Base-by-base conservation (phyloP, 1,140 invertebrate genomes). In the Colletes latitarsis region DNA sequence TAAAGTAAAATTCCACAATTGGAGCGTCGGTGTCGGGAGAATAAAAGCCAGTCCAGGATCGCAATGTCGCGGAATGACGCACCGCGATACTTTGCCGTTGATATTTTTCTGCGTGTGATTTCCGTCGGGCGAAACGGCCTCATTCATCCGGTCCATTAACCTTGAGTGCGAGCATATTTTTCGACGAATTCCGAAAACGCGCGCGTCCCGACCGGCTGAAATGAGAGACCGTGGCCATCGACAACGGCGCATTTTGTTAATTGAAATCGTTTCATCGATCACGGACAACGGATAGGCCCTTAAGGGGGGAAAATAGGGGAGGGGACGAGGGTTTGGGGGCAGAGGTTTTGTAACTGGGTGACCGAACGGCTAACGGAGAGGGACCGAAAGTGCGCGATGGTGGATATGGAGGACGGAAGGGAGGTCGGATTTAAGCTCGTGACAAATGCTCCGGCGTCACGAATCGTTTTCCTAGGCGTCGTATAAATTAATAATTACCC, bases 401-500 rank as follows among this genome's bases (percentile, higher is more conserved):
- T 17, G n/a, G 46, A 39, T 15, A 19, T 1, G 14, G 58, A 17
- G n/a, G 39, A 19, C 9, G 43, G 39, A 0, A 41, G 21, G 67
- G 60, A 57, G 43, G 21, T 62, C 55, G 67, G 78, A 58, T 79
- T 86, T 79, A 77, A 82, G 69, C 85, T 75, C 60, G 73, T 89
- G 86, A 89, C 88, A 88, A 90, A 89, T 86, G 86, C 82, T 64
- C 88, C 82, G 80, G 77, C 72, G 82, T 88, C 82, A 87, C 83
- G 77, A 85, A 88, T 87, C 87, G 83, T 88, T 88, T 89, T 90
- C 78, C 83, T 87, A 87, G 79, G 81, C 82, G 81, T 82, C 82
- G 74, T 89, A 90, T 89, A 87, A 90, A 91, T 91, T 90, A 91
- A 90, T 89, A 90, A 90, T 88, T 89, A 90, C 83, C 76, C 60